Evolutionary conservation across 2,888 invertebrate genomes (phyloP).

Genomic region (Xestobium rufovillosum): DNA sequence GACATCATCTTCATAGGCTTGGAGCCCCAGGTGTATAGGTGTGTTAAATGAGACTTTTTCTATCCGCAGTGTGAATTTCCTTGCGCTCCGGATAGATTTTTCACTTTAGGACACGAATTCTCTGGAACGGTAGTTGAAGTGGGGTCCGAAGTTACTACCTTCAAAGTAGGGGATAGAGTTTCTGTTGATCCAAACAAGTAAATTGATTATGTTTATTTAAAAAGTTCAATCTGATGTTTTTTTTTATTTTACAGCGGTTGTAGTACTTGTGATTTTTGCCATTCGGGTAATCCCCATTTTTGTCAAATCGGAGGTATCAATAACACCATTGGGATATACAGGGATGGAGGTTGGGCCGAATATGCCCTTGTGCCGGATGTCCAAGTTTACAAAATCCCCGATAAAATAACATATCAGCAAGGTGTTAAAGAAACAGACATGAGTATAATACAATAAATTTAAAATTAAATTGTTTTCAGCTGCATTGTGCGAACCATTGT

Average conservation of each 20-base stretch:
- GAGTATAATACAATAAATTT: background rate
- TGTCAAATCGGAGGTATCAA: slow-evolving; percentile 54
- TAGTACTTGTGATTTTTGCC: slow-evolving; percentile 54
- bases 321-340: slow-evolving; percentile 57
- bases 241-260: slow-evolving; percentile 50
- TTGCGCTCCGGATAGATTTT: slow-evolving; percentile 46
- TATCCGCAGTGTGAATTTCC: slow-evolving; percentile 64
- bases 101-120: slow-evolving; percentile 63
- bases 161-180: slow-evolving; percentile 59
- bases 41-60: too few relatives aligned
- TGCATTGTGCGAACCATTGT: slow-evolving; percentile 60
- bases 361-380: slow-evolving; percentile 53
- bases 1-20: too few relatives aligned
- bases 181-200: slow-evolving; percentile 63
- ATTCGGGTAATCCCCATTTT: slow-evolving; percentile 56
- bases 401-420: slow-evolving; percentile 50
- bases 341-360: slow-evolving; percentile 63
- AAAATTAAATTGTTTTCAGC: slow-evolving; percentile 41
- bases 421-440: slow-evolving; percentile 38
- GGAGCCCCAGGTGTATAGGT: too few relatives aligned
- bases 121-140: slow-evolving; percentile 52
- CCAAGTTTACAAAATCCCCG: slow-evolving; percentile 55
- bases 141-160: slow-evolving; percentile 49
- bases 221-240: slow-evolving; percentile 9
- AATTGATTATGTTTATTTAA: slow-evolving; percentile 18